phyloP scores from a whole-genome alignment of 2,888 invertebrate species.

The Acanthacorydalis orientalis region DNA sequence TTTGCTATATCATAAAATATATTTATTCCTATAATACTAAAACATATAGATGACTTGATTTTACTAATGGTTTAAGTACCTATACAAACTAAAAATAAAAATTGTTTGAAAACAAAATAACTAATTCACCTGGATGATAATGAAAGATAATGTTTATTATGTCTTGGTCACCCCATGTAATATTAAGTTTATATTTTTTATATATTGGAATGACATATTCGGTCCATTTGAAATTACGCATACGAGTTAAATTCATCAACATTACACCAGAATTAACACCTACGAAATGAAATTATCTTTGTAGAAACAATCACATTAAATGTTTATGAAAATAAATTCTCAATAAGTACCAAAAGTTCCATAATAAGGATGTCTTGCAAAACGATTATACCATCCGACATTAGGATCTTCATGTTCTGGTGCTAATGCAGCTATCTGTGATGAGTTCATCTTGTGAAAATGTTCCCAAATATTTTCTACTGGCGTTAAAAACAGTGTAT shows the following conservation, averaged over 20 bases:
- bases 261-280: slow-evolving; percentile 95
- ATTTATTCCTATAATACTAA: too few relatives aligned
- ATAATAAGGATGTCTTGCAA: slow-evolving; percentile 90
- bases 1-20: too few relatives aligned
- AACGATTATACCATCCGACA: slow-evolving; percentile 89
- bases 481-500: slow-evolving; percentile 73
- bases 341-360: slow-evolving; percentile 51
- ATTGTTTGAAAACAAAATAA: too few relatives aligned
- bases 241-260: slow-evolving; percentile 90
- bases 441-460: slow-evolving; percentile 64
- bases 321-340: neutral
- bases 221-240: slow-evolving; percentile 75
- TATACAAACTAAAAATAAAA: too few relatives aligned
- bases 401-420: slow-evolving; percentile 86
- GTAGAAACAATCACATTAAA: neutral
- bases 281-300: slow-evolving; percentile 18
- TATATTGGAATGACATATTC: slow-evolving; percentile 71
- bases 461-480: slow-evolving; percentile 69
- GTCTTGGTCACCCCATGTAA: slow-evolving; percentile 98
- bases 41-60: too few relatives aligned
- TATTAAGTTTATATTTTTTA: slow-evolving; percentile 65
- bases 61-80: too few relatives aligned
- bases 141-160: slow-evolving; percentile 83
- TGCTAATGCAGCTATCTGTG: slow-evolving; percentile 74
- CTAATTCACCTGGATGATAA: slow-evolving; percentile 54